phyloP scores from a whole-genome alignment of 2,797 vertebrate genomes.

The Lepidocolaptes lacrymiger region DNA sequence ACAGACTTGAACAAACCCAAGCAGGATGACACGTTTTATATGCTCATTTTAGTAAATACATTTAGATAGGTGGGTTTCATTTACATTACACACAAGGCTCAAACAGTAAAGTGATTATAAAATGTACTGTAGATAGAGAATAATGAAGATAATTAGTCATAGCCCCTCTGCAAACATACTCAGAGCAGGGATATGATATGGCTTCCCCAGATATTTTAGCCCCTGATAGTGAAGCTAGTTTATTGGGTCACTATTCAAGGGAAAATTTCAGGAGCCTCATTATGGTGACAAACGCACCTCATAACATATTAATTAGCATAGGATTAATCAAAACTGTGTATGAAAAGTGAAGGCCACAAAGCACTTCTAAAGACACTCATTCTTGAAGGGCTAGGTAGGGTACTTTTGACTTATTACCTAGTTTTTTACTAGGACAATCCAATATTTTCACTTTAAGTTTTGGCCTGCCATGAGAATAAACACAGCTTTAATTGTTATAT shows the following conservation, averaged over 20 bases:
- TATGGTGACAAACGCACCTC: not conserved
- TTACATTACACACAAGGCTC: not conserved
- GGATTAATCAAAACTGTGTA: not conserved
- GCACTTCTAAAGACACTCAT: not conserved
- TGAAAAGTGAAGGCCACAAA: not conserved
- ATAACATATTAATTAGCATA: not conserved
- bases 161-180: not conserved
- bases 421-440: not conserved
- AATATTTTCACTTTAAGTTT: not conserved
- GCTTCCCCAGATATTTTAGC: not conserved
- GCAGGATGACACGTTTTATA: not conserved
- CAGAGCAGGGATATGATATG: not conserved
- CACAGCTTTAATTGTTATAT: not conserved
- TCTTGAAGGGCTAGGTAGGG: not conserved
- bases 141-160: not conserved
- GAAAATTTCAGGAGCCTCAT: not conserved
- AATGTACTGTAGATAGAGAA: not conserved
- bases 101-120: not conserved
- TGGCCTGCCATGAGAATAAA: not conserved
- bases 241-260: not conserved
- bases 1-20: not conserved
- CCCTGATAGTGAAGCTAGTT: not conserved
- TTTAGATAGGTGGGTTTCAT: not conserved
- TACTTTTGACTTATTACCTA: not conserved
- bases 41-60: not conserved